Evolutionary conservation across 2,113 vertebrate species (phyloP).

Genomic region (Panthera tigris): DNA sequence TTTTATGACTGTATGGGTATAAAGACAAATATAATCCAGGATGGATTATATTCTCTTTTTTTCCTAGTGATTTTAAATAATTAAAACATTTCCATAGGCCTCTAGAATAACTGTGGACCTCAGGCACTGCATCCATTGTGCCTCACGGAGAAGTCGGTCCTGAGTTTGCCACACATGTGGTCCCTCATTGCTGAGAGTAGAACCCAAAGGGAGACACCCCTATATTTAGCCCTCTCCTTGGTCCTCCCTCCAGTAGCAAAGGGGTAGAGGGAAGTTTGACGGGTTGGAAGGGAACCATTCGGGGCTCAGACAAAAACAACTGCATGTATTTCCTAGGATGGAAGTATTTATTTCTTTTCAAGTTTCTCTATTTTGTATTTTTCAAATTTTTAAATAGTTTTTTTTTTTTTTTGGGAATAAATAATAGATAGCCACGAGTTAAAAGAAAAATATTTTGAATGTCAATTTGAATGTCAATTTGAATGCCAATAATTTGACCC

Average conservation of each 20-base stretch:
- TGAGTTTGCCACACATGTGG: neutral
- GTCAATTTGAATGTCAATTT: neutral
- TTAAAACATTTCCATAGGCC: neutral
- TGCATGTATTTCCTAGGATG: neutral
- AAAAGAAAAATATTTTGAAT: neutral
- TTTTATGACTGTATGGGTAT: neutral
- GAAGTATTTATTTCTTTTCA: neutral
- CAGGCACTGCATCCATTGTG: neutral
- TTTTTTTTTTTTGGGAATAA: neutral
- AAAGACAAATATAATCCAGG: neutral
- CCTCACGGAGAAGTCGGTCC: accelerated
- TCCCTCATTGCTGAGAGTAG: neutral
- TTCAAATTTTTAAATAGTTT: neutral
- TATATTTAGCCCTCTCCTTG: neutral
- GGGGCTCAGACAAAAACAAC: neutral
- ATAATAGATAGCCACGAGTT: neutral
- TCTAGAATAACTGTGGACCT: neutral
- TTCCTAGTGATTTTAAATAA: neutral
- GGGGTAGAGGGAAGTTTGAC: neutral
- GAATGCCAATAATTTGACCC: neutral
- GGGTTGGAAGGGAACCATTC: neutral
- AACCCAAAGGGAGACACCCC: neutral
- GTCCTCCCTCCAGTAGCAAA: neutral
- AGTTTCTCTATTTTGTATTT: neutral
- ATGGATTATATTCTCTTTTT: neutral